A percentile compares a stretch with the other conserved stretches of the same genome.
Evolutionary conservation across 2,797 vertebrate genomes (phyloP).

Genomic region (Gymnodraco acuticeps): DNA sequence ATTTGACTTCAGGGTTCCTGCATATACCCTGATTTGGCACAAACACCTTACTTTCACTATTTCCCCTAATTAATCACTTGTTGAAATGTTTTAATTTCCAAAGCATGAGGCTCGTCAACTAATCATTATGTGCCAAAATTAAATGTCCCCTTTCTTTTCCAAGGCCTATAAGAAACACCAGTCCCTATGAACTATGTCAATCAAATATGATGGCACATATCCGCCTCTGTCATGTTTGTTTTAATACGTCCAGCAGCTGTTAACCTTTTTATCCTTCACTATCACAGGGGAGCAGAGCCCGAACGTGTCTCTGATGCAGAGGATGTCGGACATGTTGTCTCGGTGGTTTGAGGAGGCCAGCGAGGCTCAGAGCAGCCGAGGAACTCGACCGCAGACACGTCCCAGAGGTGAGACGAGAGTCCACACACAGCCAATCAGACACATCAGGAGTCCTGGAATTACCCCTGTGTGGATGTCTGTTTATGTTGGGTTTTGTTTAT

Average conservation of each 20-base stretch:
- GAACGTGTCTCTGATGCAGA: constrained; percentile 98
- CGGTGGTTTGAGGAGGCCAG: constrained; percentile 99
- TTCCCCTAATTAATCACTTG: not conserved
- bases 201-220: not conserved
- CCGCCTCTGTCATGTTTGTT: not conserved
- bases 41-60: not conserved
- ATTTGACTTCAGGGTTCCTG: no score
- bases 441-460: not conserved
- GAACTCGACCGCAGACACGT: constrained; percentile 89
- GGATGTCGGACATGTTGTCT: constrained; percentile 99
- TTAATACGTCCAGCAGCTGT: not conserved
- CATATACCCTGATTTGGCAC: no score
- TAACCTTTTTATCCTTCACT: not conserved
- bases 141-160: not conserved
- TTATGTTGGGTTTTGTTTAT: not conserved
- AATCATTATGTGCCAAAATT: not conserved
- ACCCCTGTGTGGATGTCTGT: not conserved
- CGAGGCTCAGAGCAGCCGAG: constrained; percentile 93
- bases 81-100: not conserved
- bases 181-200: not conserved
- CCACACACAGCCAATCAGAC: not conserved
- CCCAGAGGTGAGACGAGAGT: constrained; percentile 86
- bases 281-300: constrained; percentile 93
- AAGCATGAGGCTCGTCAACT: not conserved
- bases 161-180: not conserved